Conservation (phyloP, 92 coral and sea anemone species). For the Paragorgia papillata region DNA sequence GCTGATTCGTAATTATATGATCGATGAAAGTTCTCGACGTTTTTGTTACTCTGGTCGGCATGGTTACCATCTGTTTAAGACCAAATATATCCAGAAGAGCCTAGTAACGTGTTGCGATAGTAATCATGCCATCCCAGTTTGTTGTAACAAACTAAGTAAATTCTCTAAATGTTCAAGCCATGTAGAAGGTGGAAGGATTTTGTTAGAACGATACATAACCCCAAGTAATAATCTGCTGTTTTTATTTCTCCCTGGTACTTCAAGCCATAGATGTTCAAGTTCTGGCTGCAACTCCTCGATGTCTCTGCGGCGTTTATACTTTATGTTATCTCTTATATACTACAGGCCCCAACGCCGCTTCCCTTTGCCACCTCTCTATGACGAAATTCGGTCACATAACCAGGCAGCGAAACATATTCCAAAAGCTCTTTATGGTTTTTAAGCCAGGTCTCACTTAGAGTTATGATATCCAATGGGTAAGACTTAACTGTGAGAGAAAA, state of each 20-base stretch:
- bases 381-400: slow-evolving; percentile 40
- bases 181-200: not conserved
- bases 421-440: slow-evolving; percentile 32
- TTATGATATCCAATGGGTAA: slow-evolving; percentile 39
- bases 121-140: slow-evolving; percentile 30
- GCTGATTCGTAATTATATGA: slow-evolving; percentile 48
- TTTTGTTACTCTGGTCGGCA: slow-evolving; percentile 43
- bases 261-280: slow-evolving; percentile 42
- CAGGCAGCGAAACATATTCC: slow-evolving; percentile 42
- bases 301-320: slow-evolving; percentile 40
- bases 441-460: slow-evolving; percentile 42
- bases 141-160: slow-evolving; percentile 1
- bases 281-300: slow-evolving; percentile 42
- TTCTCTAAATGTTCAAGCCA: slow-evolving; percentile 25
- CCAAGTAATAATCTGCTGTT: slow-evolving; percentile 32
- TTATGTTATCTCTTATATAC: slow-evolving; percentile 31
- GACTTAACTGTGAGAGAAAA: slow-evolving; percentile 20
- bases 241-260: slow-evolving; percentile 30
- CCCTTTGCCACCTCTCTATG: slow-evolving; percentile 34
- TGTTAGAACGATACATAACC: slow-evolving; percentile 28
- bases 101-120: slow-evolving; percentile 17
- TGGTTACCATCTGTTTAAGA: slow-evolving; percentile 43
- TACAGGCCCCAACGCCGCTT: slow-evolving; percentile 41
- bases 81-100: slow-evolving; percentile 23
- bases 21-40: slow-evolving; percentile 31